These are phyloP conservation scores for Silurus aristotelis DNA, from an alignment of 2,797 vertebrate species.

Conservation along the genomic window DNA sequence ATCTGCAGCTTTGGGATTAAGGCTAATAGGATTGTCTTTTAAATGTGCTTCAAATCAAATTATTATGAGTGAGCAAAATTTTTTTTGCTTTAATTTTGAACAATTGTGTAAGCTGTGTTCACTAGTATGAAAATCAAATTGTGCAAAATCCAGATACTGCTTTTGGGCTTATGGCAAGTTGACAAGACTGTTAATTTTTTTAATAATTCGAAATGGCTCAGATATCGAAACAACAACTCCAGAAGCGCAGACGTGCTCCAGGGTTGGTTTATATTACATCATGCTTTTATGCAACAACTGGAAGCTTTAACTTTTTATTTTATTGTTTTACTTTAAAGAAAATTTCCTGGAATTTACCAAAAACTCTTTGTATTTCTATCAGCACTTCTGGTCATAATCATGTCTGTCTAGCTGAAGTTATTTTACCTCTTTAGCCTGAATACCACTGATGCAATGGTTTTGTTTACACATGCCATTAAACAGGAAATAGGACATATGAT, in stretches of 20 bases:
- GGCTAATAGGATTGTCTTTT: neutral
- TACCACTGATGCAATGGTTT: neutral
- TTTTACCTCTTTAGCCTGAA: neutral
- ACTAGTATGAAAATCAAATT: neutral
- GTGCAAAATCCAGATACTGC: neutral
- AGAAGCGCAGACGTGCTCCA: neutral
- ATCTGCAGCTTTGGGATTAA: neutral
- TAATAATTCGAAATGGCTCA: neutral
- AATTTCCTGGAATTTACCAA: neutral
- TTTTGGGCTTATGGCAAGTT: neutral
- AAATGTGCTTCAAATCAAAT: slow-evolving; percentile 2
- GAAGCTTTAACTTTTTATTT: too few species aligned
- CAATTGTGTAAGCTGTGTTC: neutral
- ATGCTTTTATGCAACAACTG: neutral
- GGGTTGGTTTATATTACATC: neutral
- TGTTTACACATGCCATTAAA: neutral
- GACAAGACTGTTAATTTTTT: neutral
- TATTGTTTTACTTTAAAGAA: neutral
- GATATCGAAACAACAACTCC: neutral
- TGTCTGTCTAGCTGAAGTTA: neutral
- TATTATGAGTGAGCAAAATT: neutral
- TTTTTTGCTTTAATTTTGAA: neutral
- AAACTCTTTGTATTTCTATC: neutral
- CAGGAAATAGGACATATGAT: neutral
- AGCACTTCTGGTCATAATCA: neutral